These are phyloP conservation scores for Pagetopsis macropterus DNA, from an alignment of 2,797 vertebrate species.

Conservation along the genomic window DNA sequence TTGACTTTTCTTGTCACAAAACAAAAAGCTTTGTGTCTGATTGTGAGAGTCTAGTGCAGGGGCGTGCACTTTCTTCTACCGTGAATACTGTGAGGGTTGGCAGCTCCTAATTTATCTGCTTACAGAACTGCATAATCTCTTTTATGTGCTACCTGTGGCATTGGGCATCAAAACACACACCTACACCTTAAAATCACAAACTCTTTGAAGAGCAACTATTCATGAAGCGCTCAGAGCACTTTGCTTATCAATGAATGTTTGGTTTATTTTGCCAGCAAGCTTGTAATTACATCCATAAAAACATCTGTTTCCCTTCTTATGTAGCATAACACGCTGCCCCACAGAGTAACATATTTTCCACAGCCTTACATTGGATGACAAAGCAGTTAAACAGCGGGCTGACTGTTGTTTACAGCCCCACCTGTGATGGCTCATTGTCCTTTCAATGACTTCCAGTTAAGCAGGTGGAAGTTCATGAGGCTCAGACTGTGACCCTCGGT, in stretches of 20 bases:
- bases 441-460: slow-evolving; percentile 69
- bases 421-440: slow-evolving; percentile 50
- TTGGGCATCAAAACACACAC: slow-evolving; percentile 23
- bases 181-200: slow-evolving; percentile 19
- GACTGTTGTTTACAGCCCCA: slow-evolving; percentile 42
- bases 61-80: slow-evolving; percentile 28
- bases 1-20: slow-evolving; percentile 21
- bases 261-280: not conserved
- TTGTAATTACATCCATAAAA: not conserved
- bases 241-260: slow-evolving; percentile 20
- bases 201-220: slow-evolving; percentile 7
- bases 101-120: slow-evolving; percentile 32
- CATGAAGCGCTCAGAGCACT: slow-evolving; percentile 12
- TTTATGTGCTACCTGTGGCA: slow-evolving; percentile 32
- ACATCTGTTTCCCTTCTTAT: slow-evolving; percentile 21
- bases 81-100: slow-evolving; percentile 2
- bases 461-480: slow-evolving; percentile 39
- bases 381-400: slow-evolving; percentile 16
- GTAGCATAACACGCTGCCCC: slow-evolving; percentile 13
- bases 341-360: slow-evolving; percentile 5
- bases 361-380: not conserved
- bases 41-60: slow-evolving; percentile 17
- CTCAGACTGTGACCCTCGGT: slow-evolving; percentile 36
- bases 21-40: slow-evolving; percentile 26
- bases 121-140: slow-evolving; percentile 43